Evolutionary conservation across 2,797 vertebrate species (phyloP), one percentile per base, ranked within the genome.

Genomic region (Tenualosa thibaudeaui): DNA sequence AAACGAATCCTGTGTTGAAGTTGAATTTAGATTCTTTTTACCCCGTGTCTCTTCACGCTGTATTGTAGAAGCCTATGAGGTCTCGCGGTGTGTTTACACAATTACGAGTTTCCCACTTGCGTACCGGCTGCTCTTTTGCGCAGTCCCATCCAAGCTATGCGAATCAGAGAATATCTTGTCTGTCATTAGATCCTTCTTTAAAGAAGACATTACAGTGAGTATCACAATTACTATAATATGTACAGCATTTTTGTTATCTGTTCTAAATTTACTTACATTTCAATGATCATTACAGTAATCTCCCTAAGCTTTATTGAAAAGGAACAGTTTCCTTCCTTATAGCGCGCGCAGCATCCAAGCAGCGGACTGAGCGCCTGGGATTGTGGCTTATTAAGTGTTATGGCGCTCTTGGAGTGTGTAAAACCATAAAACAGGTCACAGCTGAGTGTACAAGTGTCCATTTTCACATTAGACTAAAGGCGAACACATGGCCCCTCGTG

Each of bases 351-450:
- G 6, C 62, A 4, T 31, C 24, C 46, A 85, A 85, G 86, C 82
- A 88, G 85, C 88, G 85, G 84, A 81, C 84, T 54, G 46, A 85
- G 31, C 54, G 83, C 81, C 82, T 86, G 81, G 78, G 65, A 78
- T 88, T 89, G 86, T 87, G 82, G 83, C 86, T 86, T 86, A 89
- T 90, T 90, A 87, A 86, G 86, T 60, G 88, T 88, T 89, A 90
- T 89, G 89, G 84, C 86, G 86, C 88, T 89, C 84, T 84, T 58
- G 89, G 86, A 90, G 85, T 90, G 88, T 90, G 88, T 90, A 88
- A 90, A 90, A 89, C 88, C 86, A 89, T 90, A 90, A 90, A 90
- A 90, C 88, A 89, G 88, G 90, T 89, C 90, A 89, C 87, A 90
- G 90, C 88, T 89, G 88, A 89, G 89, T 89, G 90, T 90, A 87